A percentile compares a stretch with the other conserved stretches of the same genome.
Evolutionary conservation across 2,797 vertebrate species (phyloP).

Genomic region (Bradypus variegatus): DNA sequence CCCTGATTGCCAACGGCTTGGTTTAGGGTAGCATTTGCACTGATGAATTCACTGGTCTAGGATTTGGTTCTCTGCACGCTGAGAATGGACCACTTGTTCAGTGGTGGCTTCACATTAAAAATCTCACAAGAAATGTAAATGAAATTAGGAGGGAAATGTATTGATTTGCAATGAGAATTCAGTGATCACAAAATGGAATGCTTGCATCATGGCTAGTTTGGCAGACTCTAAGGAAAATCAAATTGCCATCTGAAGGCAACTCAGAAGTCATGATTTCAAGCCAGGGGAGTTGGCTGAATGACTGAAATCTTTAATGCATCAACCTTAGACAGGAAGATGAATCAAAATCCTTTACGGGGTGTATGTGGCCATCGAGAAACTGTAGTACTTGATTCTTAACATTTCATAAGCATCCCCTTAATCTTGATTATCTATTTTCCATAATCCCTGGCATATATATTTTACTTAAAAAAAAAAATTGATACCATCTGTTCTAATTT

Average conservation of each 20-base stretch:
- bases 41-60: background rate
- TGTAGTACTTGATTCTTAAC: background rate
- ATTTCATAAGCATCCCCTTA: background rate
- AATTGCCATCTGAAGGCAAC: background rate
- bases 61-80: background rate
- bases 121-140: background rate
- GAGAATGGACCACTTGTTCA: background rate
- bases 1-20: background rate
- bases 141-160: too few species aligned
- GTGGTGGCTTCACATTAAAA: background rate
- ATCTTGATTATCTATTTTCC: background rate
- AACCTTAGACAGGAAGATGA: background rate
- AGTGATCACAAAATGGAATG: background rate
- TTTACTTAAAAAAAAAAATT: background rate
- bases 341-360: background rate
- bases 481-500: too few species aligned
- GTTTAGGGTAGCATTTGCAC: background rate
- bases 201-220: rapidly evolving
- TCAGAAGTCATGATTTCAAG: background rate
- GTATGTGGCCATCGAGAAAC: background rate
- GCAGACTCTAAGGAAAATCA: background rate
- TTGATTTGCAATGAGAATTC: background rate
- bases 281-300: background rate
- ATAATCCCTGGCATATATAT: background rate
- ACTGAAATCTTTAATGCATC: background rate